phyloP scores from a whole-genome alignment of 2,113 vertebrate species.

The Menura novaehollandiae region DNA sequence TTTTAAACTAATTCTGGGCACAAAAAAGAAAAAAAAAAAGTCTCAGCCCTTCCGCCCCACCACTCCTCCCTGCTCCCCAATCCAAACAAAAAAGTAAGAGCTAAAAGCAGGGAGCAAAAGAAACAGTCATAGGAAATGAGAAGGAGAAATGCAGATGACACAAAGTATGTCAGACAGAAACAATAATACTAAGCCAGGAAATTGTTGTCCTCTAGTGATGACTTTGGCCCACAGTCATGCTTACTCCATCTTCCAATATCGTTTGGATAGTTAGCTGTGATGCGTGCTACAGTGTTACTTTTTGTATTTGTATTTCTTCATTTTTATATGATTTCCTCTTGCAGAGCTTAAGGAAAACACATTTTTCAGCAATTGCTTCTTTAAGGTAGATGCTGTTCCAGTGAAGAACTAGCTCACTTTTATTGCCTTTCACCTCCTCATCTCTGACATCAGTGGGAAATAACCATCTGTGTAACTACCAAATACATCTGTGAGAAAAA shows the following conservation, averaged over 20 bases:
- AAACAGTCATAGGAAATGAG: slow-evolving; percentile 43
- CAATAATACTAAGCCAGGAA: slow-evolving; percentile 40
- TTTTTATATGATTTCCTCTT: background rate
- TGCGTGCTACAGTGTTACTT: background rate
- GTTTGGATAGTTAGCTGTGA: background rate
- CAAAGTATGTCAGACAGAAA: slow-evolving; percentile 20
- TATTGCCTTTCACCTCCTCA: background rate
- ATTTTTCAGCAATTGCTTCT: background rate
- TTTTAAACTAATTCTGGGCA: background rate
- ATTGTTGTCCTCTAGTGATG: background rate
- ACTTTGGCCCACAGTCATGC: background rate
- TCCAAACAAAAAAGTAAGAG: background rate
- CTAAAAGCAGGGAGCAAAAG: slow-evolving; percentile 9
- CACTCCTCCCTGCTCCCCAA: background rate
- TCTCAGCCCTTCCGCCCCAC: too few species aligned
- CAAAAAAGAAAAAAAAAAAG: background rate
- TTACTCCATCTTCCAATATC: background rate
- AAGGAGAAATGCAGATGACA: background rate
- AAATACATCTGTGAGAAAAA: slow-evolving; percentile 9
- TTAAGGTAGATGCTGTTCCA: background rate
- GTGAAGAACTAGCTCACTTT: background rate
- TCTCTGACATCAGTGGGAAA: slow-evolving; percentile 1
- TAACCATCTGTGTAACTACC: background rate
- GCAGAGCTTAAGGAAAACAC: background rate
- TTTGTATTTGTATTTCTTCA: background rate